Evolutionary conservation across 1,140 invertebrate genomes (phyloP), one percentile per base, ranked within the genome.

Genomic region (Drosophila takahashii): DNA sequence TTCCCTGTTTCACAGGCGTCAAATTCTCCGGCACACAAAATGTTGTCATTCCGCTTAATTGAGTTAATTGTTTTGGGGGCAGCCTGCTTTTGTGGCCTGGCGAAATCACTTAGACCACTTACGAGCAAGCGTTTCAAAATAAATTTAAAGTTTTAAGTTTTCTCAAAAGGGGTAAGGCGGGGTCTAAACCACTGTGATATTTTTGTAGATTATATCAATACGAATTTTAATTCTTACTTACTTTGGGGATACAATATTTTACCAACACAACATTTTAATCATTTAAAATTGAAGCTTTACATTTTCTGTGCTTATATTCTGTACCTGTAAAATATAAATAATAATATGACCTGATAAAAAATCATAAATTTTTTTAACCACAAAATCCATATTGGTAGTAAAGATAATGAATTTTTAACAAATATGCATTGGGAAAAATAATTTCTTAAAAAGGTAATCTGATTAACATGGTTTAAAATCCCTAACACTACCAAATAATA

Each of bases 11-110:
- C 44, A n/a, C 57, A 53, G 51, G 72, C 57, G 51, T 51, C 47
- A 58, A 76, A 76, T 76, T 52, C 39, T 36, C 22, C 39, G 41
- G 22, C 71, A 52, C 71, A 52, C 60, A 66, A 76, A 65, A 75
- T 41, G 52, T 39, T 42, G 9, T 58, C 47, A 52, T 39, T 65
- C n/a, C 36, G 27, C 11, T 50, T 58, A 42, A 70, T 70, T 54
- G 66, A 69, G 64, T 70, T 70, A 70, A 70, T 70, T 47, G 52
- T 37, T 75, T 39, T 39, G 32, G 50, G 37, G 70, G 13, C 56
- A 59, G n/a, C 50, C 13, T 22, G 22, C 39, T 50, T 47, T 26
- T 41, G 34, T 36, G 39, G 65, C 32, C 9, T n/a, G 16, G 22
- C 8, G 0, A 69, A 54, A 56, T 11, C 66, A 70, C 62, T 70